Percentiles rank a stretch among this genome's conserved stretches.
Conservation (phyloP, 2,888 invertebrate genomes). For the Acronicta psi region DNA sequence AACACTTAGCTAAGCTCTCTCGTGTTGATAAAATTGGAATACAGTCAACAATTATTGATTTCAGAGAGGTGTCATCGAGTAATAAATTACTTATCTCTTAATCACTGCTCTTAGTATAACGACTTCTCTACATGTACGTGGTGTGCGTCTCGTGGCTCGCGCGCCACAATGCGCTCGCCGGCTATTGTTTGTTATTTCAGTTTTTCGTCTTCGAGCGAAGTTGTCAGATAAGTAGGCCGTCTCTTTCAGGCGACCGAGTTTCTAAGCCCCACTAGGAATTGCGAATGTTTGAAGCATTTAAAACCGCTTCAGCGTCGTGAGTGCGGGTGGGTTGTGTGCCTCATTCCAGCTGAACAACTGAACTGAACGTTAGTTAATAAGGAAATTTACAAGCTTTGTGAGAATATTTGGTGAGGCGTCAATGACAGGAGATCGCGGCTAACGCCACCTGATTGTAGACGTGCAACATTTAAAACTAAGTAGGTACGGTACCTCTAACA, state of each 20-base stretch:
- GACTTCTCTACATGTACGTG: no score
- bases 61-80: no score
- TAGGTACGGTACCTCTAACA: no score
- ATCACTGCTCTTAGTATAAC: no score
- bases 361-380: slow-evolving; percentile 54
- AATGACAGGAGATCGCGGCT: slow-evolving; percentile 10
- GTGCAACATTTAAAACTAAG: no score
- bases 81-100: no score
- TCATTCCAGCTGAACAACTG: slow-evolving; percentile 43
- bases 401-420: slow-evolving; percentile 34
- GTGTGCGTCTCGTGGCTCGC: slow-evolving; percentile 14
- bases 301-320: slow-evolving; percentile 4
- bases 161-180: slow-evolving; percentile 48
- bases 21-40: no score
- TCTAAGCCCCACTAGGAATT: slow-evolving; percentile 19
- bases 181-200: slow-evolving; percentile 62
- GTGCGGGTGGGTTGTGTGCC: slow-evolving; percentile 22
- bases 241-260: slow-evolving; percentile 57
- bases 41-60: no score
- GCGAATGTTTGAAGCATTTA: slow-evolving; percentile 25
- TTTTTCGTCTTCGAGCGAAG: slow-evolving; percentile 45
- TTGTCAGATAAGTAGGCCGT: slow-evolving; percentile 59
- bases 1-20: no score
- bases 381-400: slow-evolving; percentile 57
- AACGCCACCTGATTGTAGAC: no score